A percentile compares a stretch with the other conserved stretches of the same genome.
Evolutionary conservation across 2,797 vertebrate species (phyloP).

Genomic region (Myoxocephalus aenaeus): DNA sequence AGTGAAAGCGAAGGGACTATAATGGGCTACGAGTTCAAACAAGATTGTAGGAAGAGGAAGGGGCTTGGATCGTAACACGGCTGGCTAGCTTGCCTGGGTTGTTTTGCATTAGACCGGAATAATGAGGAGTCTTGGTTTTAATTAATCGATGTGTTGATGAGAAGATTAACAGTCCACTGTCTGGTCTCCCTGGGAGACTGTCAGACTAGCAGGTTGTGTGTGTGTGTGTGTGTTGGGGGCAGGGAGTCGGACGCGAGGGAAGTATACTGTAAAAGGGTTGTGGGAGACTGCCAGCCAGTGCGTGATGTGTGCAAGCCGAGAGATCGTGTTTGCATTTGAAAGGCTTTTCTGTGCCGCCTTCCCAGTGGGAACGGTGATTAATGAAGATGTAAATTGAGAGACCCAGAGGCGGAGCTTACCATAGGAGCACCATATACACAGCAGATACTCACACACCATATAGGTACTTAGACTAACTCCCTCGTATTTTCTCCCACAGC

Average conservation of each 20-base stretch:
- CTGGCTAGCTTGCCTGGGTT: constrained; percentile 30
- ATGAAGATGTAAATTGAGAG: constrained; percentile 75
- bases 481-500: constrained; percentile 49
- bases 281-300: constrained; percentile 52
- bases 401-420: constrained; percentile 60
- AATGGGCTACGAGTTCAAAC: constrained; percentile 58
- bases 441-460: constrained; percentile 25
- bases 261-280: constrained; percentile 60
- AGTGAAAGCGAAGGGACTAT: constrained; percentile 37
- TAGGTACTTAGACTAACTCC: constrained; percentile 35
- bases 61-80: constrained; percentile 33
- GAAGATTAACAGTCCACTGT: constrained; percentile 68
- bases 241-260: constrained; percentile 42
- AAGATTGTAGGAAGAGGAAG: constrained; percentile 41
- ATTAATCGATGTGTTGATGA: constrained; percentile 68
- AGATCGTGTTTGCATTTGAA: constrained; percentile 75
- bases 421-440: constrained; percentile 57
- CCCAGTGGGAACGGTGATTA: constrained; percentile 76
- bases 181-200: constrained; percentile 71
- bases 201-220: constrained; percentile 45
- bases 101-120: constrained; percentile 57
- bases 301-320: constrained; percentile 52
- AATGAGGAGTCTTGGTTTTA: constrained; percentile 65
- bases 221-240: constrained; percentile 46
- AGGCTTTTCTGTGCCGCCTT: constrained; percentile 64